Evolutionary conservation across 2,113 vertebrate genomes (phyloP), one percentile per base, ranked within the genome.

Genomic region (Thalassoma bifasciatum): DNA sequence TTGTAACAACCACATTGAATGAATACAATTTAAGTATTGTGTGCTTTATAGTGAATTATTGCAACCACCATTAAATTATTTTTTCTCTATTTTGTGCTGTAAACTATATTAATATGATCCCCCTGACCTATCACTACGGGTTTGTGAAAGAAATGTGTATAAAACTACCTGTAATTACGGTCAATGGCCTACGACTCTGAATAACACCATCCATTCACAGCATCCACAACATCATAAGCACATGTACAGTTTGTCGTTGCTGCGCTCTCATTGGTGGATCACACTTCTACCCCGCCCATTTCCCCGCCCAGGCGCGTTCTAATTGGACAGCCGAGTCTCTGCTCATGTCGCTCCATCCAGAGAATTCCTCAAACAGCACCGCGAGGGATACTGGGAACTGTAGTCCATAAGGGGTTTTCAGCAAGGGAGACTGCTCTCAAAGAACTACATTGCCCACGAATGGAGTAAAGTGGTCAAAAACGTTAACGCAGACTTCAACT

Each of bases 311-410:
- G 0, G n/a, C 16, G 7, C 0, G 2, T 16, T 53, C 16, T 88
- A 79, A 93, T 94, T 93, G 93, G 93, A 36, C 58, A 19, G 13
- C 3, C 0, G 44, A 0, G 11, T 34, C 86, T 93, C 90, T 91
- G 92, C 88, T 91, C 93, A 93, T 93, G 78, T 95, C 93, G 86
- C 81, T 93, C 92, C 92, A 94, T 57, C 9, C 9, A 0, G 4
- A 53, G 37, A 21, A 24, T 10, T 9, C 2, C 40, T 91, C 90
- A 86, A 72, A 91, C 52, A 90, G 78, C 71, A 8, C 26, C 34
- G 76, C 80, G 8, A 0, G 10, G 84, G 1, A 23, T 24, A 0
- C 10, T 85, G 87, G 93, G 84, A 84, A 54, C 68, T 78, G 76
- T 17, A 77, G 92, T 90, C 0, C 10, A 4, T 1, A 0, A 0